Percentiles rank a stretch among this genome's conserved stretches.
Evolutionary conservation across 2,888 invertebrate species (phyloP).

Genomic region (Cantharis nigra): DNA sequence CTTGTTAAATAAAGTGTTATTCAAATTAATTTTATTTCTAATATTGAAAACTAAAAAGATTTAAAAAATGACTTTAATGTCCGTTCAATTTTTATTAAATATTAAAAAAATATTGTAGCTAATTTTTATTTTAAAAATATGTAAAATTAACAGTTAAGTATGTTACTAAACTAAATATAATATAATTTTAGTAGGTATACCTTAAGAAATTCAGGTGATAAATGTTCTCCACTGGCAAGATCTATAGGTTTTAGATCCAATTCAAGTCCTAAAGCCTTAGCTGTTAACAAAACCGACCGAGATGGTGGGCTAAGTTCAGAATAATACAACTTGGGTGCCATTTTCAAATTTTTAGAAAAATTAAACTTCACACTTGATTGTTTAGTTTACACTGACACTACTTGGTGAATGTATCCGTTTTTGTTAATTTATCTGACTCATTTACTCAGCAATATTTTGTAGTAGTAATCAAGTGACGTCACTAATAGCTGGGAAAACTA

Average conservation of each 20-base stretch:
- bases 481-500: background rate
- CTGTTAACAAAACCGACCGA: constrained; percentile 58
- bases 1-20: too few species aligned
- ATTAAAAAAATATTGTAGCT: too few species aligned
- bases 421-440: background rate
- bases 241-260: constrained; percentile 58
- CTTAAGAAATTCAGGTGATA: constrained; percentile 54
- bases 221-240: constrained; percentile 56
- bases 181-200: constrained; percentile 44
- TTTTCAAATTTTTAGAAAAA: background rate
- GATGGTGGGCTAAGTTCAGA: constrained; percentile 20
- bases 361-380: background rate
- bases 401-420: background rate
- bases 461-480: background rate
- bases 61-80: too few species aligned
- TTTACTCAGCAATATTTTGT: background rate
- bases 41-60: too few species aligned
- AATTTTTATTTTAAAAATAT: too few species aligned
- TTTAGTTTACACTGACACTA: background rate
- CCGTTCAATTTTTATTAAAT: too few species aligned
- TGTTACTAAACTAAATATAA: background rate
- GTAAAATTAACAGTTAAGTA: background rate
- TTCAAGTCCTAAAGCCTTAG: constrained; percentile 55
- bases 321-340: constrained; percentile 23
- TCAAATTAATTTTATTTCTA: too few species aligned